phyloP scores from a whole-genome alignment of 2,888 invertebrate genomes.

The Escarpia spicata region DNA sequence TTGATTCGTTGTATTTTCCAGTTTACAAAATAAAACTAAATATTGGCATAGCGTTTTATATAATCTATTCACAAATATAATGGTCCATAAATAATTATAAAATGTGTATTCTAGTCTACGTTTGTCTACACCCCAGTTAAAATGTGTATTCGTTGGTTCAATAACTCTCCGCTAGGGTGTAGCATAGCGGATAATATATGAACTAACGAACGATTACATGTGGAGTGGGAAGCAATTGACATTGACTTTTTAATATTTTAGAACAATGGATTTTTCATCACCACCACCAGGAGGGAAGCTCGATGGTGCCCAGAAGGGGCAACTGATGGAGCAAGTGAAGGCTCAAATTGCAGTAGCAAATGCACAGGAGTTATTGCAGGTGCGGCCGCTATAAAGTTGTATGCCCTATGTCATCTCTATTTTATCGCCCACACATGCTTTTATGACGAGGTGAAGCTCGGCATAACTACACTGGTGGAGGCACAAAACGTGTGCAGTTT shows the following conservation, averaged over 20 bases:
- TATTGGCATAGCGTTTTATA: not conserved
- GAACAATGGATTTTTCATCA: conserved; percentile 25
- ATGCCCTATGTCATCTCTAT: not conserved
- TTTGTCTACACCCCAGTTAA: not conserved
- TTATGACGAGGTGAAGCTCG: not conserved
- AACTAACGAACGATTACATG: not conserved
- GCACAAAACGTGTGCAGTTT: too few species aligned
- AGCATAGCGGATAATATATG: not conserved
- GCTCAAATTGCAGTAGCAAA: conserved; percentile 94
- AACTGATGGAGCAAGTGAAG: conserved; percentile 90
- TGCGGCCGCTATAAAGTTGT: conserved; percentile 54
- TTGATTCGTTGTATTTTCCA: not conserved
- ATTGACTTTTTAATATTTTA: conserved; percentile 18
- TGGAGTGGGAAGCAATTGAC: not conserved
- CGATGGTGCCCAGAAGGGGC: conserved; percentile 47
- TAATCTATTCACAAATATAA: not conserved
- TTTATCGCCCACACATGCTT: conserved; percentile 1
- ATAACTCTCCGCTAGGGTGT: not conserved
- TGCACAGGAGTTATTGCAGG: conserved; percentile 89
- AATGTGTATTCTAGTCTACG: not conserved
- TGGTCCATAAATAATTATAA: not conserved
- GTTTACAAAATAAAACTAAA: not conserved
- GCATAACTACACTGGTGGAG: not conserved
- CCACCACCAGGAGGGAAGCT: conserved; percentile 31
- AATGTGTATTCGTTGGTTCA: not conserved